phyloP scores from a whole-genome alignment of 2,113 vertebrate species.

The Grammatotria lemairii region DNA sequence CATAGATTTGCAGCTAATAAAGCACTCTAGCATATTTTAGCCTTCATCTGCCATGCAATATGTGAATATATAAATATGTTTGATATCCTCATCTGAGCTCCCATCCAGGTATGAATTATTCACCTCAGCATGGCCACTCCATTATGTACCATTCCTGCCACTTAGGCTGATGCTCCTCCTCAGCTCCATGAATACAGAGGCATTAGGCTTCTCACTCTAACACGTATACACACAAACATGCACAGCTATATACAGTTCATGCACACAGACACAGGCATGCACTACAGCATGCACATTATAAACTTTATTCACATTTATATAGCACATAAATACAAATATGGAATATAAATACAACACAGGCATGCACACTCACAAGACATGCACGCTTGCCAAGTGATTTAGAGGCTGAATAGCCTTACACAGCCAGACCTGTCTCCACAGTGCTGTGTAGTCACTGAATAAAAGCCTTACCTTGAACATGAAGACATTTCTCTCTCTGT shows the following conservation, averaged over 20 bases:
- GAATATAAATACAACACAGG: neutral
- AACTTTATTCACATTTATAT: conserved; percentile 7
- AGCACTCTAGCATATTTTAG: conserved; percentile 39
- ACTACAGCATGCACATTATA: neutral
- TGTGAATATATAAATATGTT: conserved; percentile 67
- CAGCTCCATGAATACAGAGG: neutral
- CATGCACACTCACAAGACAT: neutral
- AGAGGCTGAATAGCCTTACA: neutral
- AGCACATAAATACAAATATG: neutral
- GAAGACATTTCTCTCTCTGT: neutral
- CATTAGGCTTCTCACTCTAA: conserved; percentile 9
- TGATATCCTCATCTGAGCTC: conserved; percentile 56
- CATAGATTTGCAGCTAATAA: conserved; percentile 47
- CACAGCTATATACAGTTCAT: neutral
- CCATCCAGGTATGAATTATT: conserved; percentile 68
- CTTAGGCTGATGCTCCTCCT: conserved; percentile 39
- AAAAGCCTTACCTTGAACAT: neutral
- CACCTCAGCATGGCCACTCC: conserved; percentile 61
- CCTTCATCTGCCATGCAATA: conserved; percentile 44
- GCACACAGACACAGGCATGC: neutral
- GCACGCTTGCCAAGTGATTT: neutral
- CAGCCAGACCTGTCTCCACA: neutral
- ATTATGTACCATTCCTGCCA: conserved; percentile 57
- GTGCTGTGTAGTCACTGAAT: neutral
- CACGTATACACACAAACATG: neutral